Evolutionary conservation across 35 echinoderm and acorn worm genomes (phyloP).

Genomic region (Ophiothrix spiculata): DNA sequence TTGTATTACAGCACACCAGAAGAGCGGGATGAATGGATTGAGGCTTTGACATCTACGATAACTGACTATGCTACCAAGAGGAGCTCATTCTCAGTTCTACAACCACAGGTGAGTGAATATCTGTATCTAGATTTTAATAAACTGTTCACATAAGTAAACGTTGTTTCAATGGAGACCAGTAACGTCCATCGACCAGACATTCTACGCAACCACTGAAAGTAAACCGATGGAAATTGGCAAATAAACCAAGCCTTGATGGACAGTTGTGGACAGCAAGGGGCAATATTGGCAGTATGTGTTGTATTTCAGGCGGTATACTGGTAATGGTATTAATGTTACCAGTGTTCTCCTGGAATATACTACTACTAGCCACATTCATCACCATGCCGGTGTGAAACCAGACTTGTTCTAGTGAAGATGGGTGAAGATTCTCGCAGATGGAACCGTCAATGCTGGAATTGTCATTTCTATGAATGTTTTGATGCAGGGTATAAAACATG

Average conservation of each 20-base stretch:
- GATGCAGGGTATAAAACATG: no score
- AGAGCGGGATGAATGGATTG: conserved; percentile 64
- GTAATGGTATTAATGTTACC: conserved; percentile 86
- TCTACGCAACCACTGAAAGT: no score
- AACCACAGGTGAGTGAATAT: conserved; percentile 6
- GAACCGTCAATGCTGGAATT: no score
- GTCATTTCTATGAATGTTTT: no score
- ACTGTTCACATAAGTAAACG: neutral
- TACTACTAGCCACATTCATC: neutral
- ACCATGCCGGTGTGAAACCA: no score
- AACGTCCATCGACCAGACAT: no score
- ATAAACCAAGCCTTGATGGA: neutral
- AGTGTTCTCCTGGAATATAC: conserved; percentile 74
- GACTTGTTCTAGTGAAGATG: no score
- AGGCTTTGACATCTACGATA: conserved; percentile 62
- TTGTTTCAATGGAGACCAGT: neutral
- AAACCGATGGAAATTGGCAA: no score
- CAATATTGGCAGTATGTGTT: conserved; percentile 33
- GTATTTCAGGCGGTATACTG: conserved; percentile 99
- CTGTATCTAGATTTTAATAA: neutral
- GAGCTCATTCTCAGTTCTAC: conserved; percentile 52
- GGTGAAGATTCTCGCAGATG: no score
- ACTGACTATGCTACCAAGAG: conserved; percentile 55
- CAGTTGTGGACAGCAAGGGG: neutral
- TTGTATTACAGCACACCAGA: conserved; percentile 57